Conservation (phyloP, 2,113 vertebrate genomes). For the Piaya cayana region DNA sequence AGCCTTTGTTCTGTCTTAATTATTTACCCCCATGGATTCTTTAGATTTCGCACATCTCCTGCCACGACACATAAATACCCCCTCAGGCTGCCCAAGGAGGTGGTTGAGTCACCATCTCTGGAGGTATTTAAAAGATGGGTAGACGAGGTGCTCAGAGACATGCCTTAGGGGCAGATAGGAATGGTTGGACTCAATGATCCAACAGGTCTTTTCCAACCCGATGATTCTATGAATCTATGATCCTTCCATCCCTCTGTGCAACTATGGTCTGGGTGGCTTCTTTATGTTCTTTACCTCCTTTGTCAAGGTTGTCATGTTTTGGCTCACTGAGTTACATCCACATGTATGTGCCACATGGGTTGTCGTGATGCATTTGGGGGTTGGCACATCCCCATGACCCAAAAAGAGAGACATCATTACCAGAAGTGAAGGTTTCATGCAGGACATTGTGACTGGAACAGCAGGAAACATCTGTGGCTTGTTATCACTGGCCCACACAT, state of each 20-base stretch:
- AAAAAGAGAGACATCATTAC: background rate
- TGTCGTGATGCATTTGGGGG: rapidly evolving
- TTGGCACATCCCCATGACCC: background rate
- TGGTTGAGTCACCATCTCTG: too few species aligned
- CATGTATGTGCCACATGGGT: rapidly evolving
- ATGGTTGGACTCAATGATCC: too few species aligned
- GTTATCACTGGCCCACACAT: rapidly evolving
- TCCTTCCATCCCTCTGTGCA: background rate
- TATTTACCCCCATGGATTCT: background rate
- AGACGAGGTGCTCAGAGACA: too few species aligned
- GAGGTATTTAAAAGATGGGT: too few species aligned
- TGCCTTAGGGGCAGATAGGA: too few species aligned
- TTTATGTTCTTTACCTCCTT: background rate
- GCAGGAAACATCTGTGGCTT: background rate
- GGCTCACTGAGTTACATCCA: background rate
- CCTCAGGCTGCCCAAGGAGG: too few species aligned
- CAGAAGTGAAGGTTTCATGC: background rate
- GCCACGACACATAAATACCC: background rate
- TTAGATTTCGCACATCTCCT: background rate
- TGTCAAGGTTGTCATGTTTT: background rate
- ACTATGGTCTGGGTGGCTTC: too few species aligned
- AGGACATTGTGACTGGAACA: background rate
- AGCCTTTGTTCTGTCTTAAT: background rate
- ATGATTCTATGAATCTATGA: too few species aligned
- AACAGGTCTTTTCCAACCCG: too few species aligned